Base-by-base conservation (phyloP, 2,797 vertebrate species). In the Sebastes matsubarae region DNA sequence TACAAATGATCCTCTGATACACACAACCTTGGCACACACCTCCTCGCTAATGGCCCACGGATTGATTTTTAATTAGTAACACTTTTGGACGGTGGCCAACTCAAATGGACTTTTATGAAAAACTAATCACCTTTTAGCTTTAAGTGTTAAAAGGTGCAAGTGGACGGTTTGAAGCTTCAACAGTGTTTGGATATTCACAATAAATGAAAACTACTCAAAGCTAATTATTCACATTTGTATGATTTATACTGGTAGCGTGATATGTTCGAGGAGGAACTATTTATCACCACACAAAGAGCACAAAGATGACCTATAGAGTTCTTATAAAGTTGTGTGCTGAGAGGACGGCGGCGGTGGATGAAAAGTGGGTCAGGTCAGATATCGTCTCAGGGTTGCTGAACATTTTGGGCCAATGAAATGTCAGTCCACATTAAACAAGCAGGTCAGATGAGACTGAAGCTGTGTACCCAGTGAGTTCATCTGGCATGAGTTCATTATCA, bases 31-130 rank as follows among this genome's bases (percentile, higher is more conserved):
- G 95, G 96, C 97, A 95, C 95, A 96, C 96, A 96, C 95, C 96
- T 96, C 95, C 93, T 93, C 91, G 93, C 97, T 99, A 99, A 99
- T 99, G 97, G 97, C 96, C 90, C 94, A 93, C 89, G 95, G 97
- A 99, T 98, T 98, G 98, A 99, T 99, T 99, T 97, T 97, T 98
- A 99, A 99, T 99, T 99, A 99, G 97, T 96, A 96, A 95, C 95
- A 96, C 94, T 97, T 98, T 97, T 97, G 96, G 96, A 97, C 89
- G 92, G 92, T 94, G 95, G 97, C 96, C 97, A 97, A 95, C 96
- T 97, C 96, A 96, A 96, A 96, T 93, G 89, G 90, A 93, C 90
- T 92, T 94, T 94, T 95, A 95, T 96, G 94, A 95, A 96, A 95
- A 96, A 95, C 93, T 94, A 95, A 96, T 95, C 92, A 92, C 93